Base-by-base conservation (phyloP, 2,797 vertebrate genomes). In the Sparus aurata region DNA sequence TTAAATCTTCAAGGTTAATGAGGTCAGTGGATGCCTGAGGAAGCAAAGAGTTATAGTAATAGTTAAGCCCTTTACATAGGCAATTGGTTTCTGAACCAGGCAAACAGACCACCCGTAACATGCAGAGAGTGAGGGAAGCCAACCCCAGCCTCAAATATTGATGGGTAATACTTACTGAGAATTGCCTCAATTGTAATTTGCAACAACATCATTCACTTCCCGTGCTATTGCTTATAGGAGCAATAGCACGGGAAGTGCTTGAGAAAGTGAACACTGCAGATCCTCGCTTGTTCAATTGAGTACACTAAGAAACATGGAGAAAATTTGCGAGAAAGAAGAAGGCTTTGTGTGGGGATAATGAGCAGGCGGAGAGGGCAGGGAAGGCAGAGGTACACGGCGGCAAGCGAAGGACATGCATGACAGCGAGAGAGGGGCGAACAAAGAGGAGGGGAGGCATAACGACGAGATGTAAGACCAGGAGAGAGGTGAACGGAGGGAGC, bases 401-500 rank as follows among this genome's bases (percentile, higher is more conserved):
- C 52, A 63, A 54, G 67, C 34, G 13, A n/a, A 65, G 65, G 62
- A 73, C 46, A 61, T 43, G 52, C 9, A 50, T 15, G 53, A 52
- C 50, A 30, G 18, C 6, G 27, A 75, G 63, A 75, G n/a, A 57
- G 17, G 61, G 34, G 20, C 12, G 18, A 34, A 27, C 4, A 25
- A 53, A 18, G 16, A 62, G 50, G 41, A 50, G n/a, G 20, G 43
- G 50, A 46, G 52, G 25, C 6, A 58, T 22, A n/a, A 41, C 60
- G 6, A 64, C 20, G 15, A 53, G 60, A 62, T 50, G n/a, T 59
- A 49, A 74, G 38, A 80, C 70, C n/a, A 38, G 15, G 30, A 71
- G 57, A 71, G 69, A 75, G 50, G 63, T 49, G 55, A 74, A 65
- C 16, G 72, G 73, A 74, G 34, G 62, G 73, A 85, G 63, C 41